A percentile compares a stretch with the other conserved stretches of the same genome.
These are phyloP conservation scores for Abrostola tripartita DNA, from an alignment of 2,888 invertebrate genomes.

Conservation along the genomic window DNA sequence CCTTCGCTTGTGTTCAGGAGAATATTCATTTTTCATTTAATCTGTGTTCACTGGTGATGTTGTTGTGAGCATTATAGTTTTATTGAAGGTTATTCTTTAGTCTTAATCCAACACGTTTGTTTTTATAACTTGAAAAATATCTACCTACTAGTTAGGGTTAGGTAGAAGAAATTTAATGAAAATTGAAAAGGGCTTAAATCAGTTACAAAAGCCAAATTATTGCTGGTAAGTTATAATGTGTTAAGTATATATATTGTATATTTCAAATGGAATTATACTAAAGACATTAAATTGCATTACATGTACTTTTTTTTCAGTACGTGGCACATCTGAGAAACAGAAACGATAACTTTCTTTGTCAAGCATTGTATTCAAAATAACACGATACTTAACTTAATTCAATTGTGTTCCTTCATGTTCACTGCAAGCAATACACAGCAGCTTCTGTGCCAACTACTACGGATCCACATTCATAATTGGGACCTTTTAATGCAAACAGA, in stretches of 20 bases:
- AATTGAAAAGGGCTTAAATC: too few species aligned
- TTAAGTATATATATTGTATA: too few species aligned
- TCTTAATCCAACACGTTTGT: neutral
- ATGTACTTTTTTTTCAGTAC: neutral
- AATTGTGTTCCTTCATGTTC: neutral
- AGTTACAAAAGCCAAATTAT: too few species aligned
- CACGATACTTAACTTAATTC: slow-evolving; percentile 2
- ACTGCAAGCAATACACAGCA: neutral
- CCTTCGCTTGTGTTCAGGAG: slow-evolving; percentile 20
- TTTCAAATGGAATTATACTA: too few species aligned
- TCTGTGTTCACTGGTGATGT: slow-evolving; percentile 18
- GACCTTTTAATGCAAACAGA: slow-evolving; percentile 32
- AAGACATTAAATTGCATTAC: too few species aligned
- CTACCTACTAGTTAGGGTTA: too few species aligned
- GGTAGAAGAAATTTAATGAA: too few species aligned
- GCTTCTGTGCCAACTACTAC: too few species aligned
- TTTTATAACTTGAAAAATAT: too few species aligned
- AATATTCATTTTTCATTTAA: slow-evolving; percentile 41
- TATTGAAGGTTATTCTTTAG: neutral
- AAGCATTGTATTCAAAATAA: neutral
- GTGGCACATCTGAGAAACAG: neutral
- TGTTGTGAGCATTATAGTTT: neutral
- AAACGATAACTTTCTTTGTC: neutral
- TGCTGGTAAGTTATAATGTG: too few species aligned
- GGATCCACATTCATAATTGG: slow-evolving; percentile 3